A percentile compares a stretch with the other conserved stretches of the same genome.
These are phyloP conservation scores for Sphenopsis melanotis DNA, from an alignment of 2,797 vertebrate genomes.

Conservation along the genomic window DNA sequence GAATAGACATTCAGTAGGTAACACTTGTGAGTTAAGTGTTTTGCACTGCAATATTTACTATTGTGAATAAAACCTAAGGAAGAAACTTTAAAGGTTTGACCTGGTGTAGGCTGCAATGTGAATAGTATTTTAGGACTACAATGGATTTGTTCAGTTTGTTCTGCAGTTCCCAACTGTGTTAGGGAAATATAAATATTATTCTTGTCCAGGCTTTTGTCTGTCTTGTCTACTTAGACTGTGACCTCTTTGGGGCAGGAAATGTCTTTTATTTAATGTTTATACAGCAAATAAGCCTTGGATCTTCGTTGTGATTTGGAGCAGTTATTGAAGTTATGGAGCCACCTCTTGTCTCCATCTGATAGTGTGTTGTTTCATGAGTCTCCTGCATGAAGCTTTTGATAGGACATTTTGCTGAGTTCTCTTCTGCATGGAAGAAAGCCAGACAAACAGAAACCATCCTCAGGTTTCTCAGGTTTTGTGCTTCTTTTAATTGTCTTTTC, in stretches of 20 bases:
- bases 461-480: neutral
- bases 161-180: neutral
- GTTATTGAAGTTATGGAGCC: neutral
- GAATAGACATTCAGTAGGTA: neutral
- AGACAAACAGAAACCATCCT: neutral
- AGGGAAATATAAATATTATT: constrained; percentile 24
- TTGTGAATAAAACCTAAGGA: neutral
- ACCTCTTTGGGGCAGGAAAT: neutral
- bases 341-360: neutral
- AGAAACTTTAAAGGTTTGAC: neutral
- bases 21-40: neutral
- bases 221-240: neutral
- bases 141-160: neutral
- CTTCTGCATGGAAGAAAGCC: neutral
- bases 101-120: neutral
- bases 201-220: constrained; percentile 1
- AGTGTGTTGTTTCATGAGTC: neutral
- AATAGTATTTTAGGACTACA: neutral
- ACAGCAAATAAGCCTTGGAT: neutral
- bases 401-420: neutral
- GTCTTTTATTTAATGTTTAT: neutral
- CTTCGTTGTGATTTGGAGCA: neutral
- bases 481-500: neutral
- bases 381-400: neutral
- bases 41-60: neutral